A percentile compares a stretch with the other conserved stretches of the same genome.
phyloP scores from a whole-genome alignment of 2,797 vertebrate species.

The Chloroceryle amazona region DNA sequence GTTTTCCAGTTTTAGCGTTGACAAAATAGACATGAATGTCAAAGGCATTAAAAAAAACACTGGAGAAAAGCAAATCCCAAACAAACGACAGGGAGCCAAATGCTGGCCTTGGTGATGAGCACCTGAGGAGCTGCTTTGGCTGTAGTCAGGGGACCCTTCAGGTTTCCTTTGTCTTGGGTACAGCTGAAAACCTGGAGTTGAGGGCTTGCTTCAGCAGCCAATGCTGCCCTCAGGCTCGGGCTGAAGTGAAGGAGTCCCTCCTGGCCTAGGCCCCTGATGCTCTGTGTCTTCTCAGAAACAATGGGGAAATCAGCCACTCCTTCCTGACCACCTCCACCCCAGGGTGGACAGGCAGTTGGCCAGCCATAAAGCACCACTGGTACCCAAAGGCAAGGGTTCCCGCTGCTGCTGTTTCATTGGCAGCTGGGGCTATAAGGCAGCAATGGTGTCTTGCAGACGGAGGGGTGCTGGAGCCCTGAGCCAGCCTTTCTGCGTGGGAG shows the following conservation, averaged over 20 bases:
- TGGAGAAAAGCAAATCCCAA: not conserved
- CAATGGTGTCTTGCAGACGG: not conserved
- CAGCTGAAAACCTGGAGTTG: not conserved
- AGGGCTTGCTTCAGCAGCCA: not conserved
- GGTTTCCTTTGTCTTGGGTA: not conserved
- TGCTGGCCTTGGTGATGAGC: not conserved
- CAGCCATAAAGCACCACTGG: not conserved
- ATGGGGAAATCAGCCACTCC: not conserved
- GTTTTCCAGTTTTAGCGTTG: not conserved
- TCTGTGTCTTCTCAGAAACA: not conserved
- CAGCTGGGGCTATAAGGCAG: not conserved
- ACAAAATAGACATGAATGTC: not conserved
- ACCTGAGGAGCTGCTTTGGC: not conserved
- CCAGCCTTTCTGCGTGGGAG: rapidly evolving
- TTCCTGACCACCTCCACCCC: not conserved
- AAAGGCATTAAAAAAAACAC: not conserved
- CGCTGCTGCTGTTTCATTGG: not conserved
- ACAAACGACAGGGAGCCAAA: not conserved
- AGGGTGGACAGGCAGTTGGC: not conserved
- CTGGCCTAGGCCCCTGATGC: not conserved
- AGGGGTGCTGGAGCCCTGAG: not conserved
- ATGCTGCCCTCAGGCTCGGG: rapidly evolving
- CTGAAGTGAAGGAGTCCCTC: not conserved
- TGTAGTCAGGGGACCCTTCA: not conserved
- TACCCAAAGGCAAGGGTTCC: not conserved